Base-by-base conservation (phyloP, 2,888 invertebrate genomes). In the Nemotelus nigrinus region DNA sequence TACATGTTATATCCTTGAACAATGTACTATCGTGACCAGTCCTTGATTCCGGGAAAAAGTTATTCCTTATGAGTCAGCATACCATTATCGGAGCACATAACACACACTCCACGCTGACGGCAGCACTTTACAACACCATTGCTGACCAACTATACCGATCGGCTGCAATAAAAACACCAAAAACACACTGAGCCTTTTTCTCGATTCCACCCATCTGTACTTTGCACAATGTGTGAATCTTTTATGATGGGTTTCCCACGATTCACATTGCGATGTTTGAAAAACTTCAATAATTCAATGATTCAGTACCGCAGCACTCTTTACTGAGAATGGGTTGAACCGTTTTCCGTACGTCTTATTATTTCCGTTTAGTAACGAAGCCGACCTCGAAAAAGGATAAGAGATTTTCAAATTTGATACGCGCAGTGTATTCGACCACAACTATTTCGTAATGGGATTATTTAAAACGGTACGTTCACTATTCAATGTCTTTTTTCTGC, bases 71-170 rank as follows among this genome's bases (percentile, higher is more conserved):
- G 25, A 25, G 25, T 25, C 25, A 25, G 25, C 25, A 25, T 25
- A 25, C 25, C 25, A 1, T 25, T 25, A 25, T 25, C 25, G 25
- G 25, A 25, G 1, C 25, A 25, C 25, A 25, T 50, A 48, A 6
- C 10, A 68, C 10, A 50, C 3, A 47, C 68, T 25, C 25, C 25
- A 1, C 25, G 25, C 25, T 25, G 25, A 68, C 68, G 6, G 25
- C 6, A 68, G 68, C 48, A 68, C 68, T 68, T 50, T 68, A 68
- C 53, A 50, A 53, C 53, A 25, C 25, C 63, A 63, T 39, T 50
- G 68, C 53, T 8, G 8, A 10, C 53, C 53, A 7, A 53, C 53
- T 68, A 50, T 25, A 25, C 41, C 25, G 68, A 53, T 53, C 68
- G 53, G 53, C 48, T 10, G 39, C 39, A 68, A 65, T 41, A 65